Percentiles rank a stretch among this genome's conserved stretches.
phyloP scores from a whole-genome alignment of 2,797 vertebrate genomes.

The Astyanax mexicanus region DNA sequence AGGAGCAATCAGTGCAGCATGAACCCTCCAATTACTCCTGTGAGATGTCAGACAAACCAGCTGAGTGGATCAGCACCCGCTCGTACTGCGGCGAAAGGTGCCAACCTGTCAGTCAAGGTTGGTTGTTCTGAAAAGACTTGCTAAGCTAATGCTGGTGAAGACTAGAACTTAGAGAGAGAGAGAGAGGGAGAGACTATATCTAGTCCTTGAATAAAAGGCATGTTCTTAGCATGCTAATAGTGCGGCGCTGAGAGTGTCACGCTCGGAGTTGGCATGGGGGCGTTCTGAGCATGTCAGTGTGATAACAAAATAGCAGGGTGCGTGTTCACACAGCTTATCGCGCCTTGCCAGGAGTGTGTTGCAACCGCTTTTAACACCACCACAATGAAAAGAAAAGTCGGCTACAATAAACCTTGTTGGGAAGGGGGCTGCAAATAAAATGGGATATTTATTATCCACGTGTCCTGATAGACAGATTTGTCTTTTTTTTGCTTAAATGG shows the following conservation, averaged over 20 bases:
- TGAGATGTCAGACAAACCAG: slow-evolving; percentile 64
- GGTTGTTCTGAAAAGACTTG: slow-evolving; percentile 36
- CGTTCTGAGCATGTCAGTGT: slow-evolving; percentile 72
- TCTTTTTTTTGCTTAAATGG: not conserved
- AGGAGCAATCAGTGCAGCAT: slow-evolving; percentile 62
- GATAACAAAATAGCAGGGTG: slow-evolving; percentile 78
- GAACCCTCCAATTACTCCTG: slow-evolving; percentile 62
- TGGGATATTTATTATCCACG: slow-evolving; percentile 25
- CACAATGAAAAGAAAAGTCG: slow-evolving; percentile 59
- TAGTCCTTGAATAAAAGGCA: slow-evolving; percentile 68
- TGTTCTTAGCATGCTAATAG: slow-evolving; percentile 73
- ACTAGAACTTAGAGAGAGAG: not conserved
- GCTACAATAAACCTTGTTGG: slow-evolving; percentile 53
- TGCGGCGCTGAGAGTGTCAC: slow-evolving; percentile 64
- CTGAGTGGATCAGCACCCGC: slow-evolving; percentile 68
- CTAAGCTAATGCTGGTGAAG: slow-evolving; percentile 24
- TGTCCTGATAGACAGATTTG: slow-evolving; percentile 4
- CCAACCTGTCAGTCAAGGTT: slow-evolving; percentile 66
- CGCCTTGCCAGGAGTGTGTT: slow-evolving; percentile 70
- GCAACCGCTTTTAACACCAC: slow-evolving; percentile 64
- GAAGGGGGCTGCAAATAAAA: slow-evolving; percentile 23
- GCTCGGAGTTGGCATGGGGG: slow-evolving; percentile 68
- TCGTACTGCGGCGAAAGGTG: slow-evolving; percentile 58
- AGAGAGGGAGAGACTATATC: slow-evolving; percentile 57
- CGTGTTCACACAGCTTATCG: slow-evolving; percentile 77